These are phyloP conservation scores for Silurus lanzhouensis DNA, from an alignment of 2,797 vertebrate species.

Conservation along the genomic window DNA sequence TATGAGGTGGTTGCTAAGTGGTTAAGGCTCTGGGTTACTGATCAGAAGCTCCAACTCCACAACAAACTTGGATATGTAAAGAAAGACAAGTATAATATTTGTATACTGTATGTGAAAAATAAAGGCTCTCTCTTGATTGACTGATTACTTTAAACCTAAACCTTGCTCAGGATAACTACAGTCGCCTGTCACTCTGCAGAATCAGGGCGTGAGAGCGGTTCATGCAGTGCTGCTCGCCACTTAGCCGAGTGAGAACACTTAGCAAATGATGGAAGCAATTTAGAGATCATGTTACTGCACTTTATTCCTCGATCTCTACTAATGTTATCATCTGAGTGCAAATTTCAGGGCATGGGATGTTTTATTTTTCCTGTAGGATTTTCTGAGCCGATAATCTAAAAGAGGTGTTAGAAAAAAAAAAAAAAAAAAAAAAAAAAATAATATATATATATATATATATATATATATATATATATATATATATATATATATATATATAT, in stretches of 20 bases:
- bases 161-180: background rate
- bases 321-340: constrained; percentile 54
- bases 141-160: background rate
- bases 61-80: too few relatives aligned
- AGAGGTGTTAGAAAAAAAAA: background rate
- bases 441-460: too few relatives aligned
- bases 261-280: constrained; percentile 46
- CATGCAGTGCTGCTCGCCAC: constrained; percentile 34
- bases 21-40: too few relatives aligned
- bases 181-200: background rate
- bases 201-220: constrained; percentile 18
- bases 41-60: too few relatives aligned
- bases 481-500: too few relatives aligned
- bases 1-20: background rate
- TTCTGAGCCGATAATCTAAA: constrained; percentile 5
- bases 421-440: too few relatives aligned
- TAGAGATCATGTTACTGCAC: constrained; percentile 53
- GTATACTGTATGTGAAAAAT: too few relatives aligned
- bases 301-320: constrained; percentile 56
- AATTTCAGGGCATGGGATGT: constrained; percentile 31
- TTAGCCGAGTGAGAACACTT: constrained; percentile 41
- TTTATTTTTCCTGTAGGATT: constrained; percentile 13
- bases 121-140: background rate
- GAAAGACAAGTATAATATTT: too few relatives aligned
- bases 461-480: too few relatives aligned